Percentiles rank a stretch among this genome's conserved stretches.
Evolutionary conservation across 2,888 invertebrate genomes (phyloP).

Genomic region (Nasonovia ribisnigri): DNA sequence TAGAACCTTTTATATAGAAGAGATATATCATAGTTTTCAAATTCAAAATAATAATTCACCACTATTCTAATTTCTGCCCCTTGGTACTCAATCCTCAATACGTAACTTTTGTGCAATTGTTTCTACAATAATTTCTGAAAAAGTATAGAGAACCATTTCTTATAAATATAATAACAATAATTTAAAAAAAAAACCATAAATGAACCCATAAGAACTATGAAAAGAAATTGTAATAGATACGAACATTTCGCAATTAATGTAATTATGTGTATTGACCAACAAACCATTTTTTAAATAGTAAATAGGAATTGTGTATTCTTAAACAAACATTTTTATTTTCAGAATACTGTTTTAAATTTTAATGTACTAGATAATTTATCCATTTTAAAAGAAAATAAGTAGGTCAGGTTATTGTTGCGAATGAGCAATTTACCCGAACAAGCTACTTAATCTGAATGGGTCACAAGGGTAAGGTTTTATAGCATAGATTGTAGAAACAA

Average conservation of each 20-base stretch:
- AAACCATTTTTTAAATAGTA: neutral
- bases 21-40: neutral
- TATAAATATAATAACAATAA: neutral
- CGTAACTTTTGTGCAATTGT: neutral
- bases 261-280: neutral
- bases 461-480: neutral
- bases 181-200: neutral
- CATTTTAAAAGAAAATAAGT: slow-evolving; percentile 28
- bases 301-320: neutral
- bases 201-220: neutral
- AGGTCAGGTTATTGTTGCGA: slow-evolving; percentile 38
- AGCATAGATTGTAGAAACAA: neutral
- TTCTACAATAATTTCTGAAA: neutral
- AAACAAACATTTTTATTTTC: slow-evolving; percentile 4
- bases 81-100: neutral
- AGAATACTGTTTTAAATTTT: neutral
- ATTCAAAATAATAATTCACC: neutral
- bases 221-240: neutral
- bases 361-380: neutral
- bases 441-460: slow-evolving; percentile 5
- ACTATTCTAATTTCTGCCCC: neutral
- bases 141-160: neutral
- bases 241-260: neutral
- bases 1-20: neutral
- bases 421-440: slow-evolving; percentile 10